Conservation (phyloP, 2,888 invertebrate genomes). For the Tachina lurida region DNA sequence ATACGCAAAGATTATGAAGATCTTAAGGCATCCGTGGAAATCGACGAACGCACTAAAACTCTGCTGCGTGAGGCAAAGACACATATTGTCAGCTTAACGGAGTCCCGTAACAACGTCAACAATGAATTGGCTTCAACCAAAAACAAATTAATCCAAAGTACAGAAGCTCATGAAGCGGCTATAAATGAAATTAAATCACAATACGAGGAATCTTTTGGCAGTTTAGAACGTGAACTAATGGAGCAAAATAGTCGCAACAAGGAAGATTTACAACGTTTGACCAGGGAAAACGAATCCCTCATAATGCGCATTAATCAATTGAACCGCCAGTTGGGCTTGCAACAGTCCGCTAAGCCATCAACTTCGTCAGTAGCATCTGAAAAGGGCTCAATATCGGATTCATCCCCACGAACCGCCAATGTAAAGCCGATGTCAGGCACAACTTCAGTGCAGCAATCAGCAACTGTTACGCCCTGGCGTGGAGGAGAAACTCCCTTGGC, state of each 20-base stretch:
- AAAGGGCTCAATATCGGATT: conserved; percentile 85
- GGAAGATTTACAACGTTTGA: conserved; percentile 83
- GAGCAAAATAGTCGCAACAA: conserved; percentile 86
- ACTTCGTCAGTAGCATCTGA: conserved; percentile 86
- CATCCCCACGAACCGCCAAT: conserved; percentile 90
- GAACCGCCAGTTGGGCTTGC: conserved; percentile 86
- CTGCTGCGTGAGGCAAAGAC: conserved; percentile 89
- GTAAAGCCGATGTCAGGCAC: conserved; percentile 96
- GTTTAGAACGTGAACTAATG: conserved; percentile 89
- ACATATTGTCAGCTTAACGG: conserved; percentile 88
- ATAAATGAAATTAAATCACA: conserved; percentile 87
- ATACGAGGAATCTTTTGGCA: conserved; percentile 87
- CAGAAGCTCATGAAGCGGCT: conserved; percentile 85
- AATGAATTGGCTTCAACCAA: conserved; percentile 85
- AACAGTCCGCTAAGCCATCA: conserved; percentile 88
- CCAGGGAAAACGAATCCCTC: conserved; percentile 87
- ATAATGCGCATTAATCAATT: conserved; percentile 88
- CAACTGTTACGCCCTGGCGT: conserved; percentile 87
- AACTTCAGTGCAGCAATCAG: conserved; percentile 82
- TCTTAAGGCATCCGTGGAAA: conserved; percentile 87
- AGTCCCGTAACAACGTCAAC: conserved; percentile 86
- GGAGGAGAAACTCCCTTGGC: conserved; percentile 93
- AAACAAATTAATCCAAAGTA: conserved; percentile 84
- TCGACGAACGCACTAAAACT: conserved; percentile 87
- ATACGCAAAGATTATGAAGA: conserved; percentile 86